A percentile compares a stretch with the other conserved stretches of the same genome.
Evolutionary conservation across 2,113 vertebrate species (phyloP).

Genomic region (Phocoena sinus): DNA sequence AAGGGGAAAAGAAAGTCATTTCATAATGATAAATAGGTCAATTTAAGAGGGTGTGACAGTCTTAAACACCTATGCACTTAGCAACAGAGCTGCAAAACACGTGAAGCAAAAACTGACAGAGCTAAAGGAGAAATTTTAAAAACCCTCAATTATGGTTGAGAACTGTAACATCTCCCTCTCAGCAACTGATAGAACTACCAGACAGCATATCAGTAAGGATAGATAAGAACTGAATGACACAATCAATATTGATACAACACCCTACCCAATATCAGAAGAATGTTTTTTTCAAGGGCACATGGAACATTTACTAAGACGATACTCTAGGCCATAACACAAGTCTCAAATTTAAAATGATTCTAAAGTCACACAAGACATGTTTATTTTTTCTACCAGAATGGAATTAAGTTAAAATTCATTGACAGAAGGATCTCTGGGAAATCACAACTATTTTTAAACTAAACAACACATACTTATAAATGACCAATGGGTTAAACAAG

Average conservation of each 20-base stretch:
- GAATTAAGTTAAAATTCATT: background rate
- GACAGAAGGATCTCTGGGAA: background rate
- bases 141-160: background rate
- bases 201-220: background rate
- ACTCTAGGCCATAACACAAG: background rate
- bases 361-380: background rate
- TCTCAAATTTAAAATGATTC: background rate
- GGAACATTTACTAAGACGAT: background rate
- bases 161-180: background rate
- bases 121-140: background rate
- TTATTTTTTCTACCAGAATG: background rate
- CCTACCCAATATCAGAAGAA: background rate
- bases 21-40: background rate
- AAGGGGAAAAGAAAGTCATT: background rate
- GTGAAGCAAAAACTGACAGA: background rate
- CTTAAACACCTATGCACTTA: background rate
- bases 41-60: background rate
- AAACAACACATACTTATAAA: background rate
- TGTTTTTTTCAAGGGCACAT: background rate
- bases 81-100: background rate
- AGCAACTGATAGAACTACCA: background rate
- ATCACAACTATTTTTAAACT: background rate
- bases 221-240: background rate
- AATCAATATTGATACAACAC: background rate
- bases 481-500: background rate